Conservation (phyloP, 2,113 vertebrate genomes). For the Ursus arctos region DNA sequence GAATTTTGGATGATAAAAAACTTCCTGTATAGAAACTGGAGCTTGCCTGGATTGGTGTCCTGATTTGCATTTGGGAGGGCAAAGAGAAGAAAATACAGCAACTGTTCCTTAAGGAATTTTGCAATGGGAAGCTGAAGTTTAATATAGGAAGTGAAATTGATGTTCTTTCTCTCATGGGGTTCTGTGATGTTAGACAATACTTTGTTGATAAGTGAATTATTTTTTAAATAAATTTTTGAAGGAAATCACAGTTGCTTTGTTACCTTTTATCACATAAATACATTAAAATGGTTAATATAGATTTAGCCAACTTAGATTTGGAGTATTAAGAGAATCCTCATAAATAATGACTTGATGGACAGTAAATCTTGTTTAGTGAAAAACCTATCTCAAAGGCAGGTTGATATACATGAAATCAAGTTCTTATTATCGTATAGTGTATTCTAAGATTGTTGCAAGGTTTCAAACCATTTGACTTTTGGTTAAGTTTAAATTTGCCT, state of each 20-base stretch:
- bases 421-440: background rate
- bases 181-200: background rate
- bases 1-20: background rate
- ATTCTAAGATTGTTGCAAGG: background rate
- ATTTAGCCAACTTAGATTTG: background rate
- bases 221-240: background rate
- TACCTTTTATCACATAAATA: background rate
- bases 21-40: background rate
- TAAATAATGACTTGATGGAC: background rate
- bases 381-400: slow-evolving; percentile 8
- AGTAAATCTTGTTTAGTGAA: slow-evolving; percentile 40
- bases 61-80: background rate
- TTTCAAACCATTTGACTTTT: background rate
- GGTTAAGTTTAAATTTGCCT: background rate
- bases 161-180: background rate
- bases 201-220: slow-evolving; percentile 16
- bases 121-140: slow-evolving; percentile 12
- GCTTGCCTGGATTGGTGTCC: background rate
- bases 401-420: background rate
- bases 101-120: slow-evolving; percentile 16
- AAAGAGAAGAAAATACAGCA: background rate
- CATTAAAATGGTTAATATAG: background rate
- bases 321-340: background rate
- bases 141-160: background rate
- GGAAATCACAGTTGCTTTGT: background rate